Conservation (phyloP, 2,113 vertebrate genomes). For the Sander lucioperca region DNA sequence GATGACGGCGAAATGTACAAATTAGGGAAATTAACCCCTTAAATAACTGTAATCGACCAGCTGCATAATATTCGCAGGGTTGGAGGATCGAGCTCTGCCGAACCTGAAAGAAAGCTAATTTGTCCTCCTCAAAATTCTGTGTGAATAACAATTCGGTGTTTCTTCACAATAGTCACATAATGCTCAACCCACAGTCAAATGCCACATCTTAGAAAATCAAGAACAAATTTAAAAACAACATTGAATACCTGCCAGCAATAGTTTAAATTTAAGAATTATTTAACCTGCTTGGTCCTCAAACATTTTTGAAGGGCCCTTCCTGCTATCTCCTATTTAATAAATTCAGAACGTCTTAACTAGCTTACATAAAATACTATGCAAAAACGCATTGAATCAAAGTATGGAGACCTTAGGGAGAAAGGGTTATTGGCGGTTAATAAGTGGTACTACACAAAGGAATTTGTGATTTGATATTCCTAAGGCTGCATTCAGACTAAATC, state of each 20-base stretch:
- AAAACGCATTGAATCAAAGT: too few species aligned
- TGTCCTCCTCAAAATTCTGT: conserved; percentile 4
- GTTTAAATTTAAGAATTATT: conserved; percentile 11
- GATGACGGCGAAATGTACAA: neutral
- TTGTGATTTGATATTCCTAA: too few species aligned
- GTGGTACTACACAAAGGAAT: too few species aligned
- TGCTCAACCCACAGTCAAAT: neutral
- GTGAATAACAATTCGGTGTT: conserved; percentile 6
- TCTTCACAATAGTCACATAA: neutral
- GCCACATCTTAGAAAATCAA: neutral
- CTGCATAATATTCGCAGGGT: neutral
- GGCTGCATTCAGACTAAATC: too few species aligned
- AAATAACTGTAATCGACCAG: conserved; percentile 8
- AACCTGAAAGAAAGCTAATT: conserved; percentile 16
- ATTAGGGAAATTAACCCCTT: neutral
- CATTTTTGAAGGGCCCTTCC: conserved; percentile 15
- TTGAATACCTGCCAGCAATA: conserved; percentile 32
- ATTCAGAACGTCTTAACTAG: too few species aligned
- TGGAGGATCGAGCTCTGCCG: neutral
- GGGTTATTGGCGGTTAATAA: too few species aligned
- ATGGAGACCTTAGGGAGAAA: too few species aligned
- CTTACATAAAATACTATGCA: too few species aligned
- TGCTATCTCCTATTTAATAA: neutral
- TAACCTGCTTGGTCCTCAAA: neutral
- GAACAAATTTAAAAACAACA: conserved; percentile 1